Evolutionary conservation across 1,140 invertebrate species (phyloP).

Genomic region (Drosophila malerkotliana): DNA sequence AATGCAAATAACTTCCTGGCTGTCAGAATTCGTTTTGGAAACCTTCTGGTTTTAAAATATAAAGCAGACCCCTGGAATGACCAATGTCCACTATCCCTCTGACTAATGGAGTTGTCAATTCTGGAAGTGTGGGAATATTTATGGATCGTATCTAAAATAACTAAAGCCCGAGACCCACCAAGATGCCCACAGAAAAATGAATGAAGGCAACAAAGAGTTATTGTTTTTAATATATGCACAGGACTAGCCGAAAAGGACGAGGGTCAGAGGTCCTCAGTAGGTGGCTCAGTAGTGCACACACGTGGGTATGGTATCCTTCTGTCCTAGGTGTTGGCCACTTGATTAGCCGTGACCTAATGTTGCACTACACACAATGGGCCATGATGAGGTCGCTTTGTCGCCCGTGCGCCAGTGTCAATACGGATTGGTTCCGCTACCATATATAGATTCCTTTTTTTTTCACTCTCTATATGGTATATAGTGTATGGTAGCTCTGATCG

Average conservation of each 20-base stretch:
- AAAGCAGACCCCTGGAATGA: conserved; percentile 6
- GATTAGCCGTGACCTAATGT: conserved; percentile 77
- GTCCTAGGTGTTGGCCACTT: conserved; percentile 32
- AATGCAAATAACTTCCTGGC: conserved; percentile 30
- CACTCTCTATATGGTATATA: neutral
- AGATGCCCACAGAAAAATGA: conserved; percentile 29
- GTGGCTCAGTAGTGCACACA: neutral
- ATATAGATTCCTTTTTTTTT: neutral
- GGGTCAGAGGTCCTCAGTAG: conserved; percentile 20
- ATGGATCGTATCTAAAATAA: conserved; percentile 8
- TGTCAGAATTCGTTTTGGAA: conserved; percentile 15
- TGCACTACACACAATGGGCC: conserved; percentile 78
- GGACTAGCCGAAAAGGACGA: conserved; percentile 1
- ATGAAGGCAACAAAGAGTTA: conserved; percentile 71
- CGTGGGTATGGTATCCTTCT: neutral
- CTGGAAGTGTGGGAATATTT: conserved; percentile 35
- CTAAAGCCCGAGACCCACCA: conserved; percentile 54
- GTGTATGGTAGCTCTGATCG: neutral
- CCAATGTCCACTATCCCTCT: conserved; percentile 3
- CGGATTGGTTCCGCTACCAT: conserved; percentile 69
- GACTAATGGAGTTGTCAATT: conserved; percentile 32
- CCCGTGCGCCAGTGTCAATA: conserved; percentile 66
- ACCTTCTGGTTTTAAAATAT: conserved; percentile 13
- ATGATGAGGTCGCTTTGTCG: conserved; percentile 51
- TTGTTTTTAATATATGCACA: conserved; percentile 74